phyloP scores from a whole-genome alignment of 2,113 vertebrate species.

The Trinectes maculatus region DNA sequence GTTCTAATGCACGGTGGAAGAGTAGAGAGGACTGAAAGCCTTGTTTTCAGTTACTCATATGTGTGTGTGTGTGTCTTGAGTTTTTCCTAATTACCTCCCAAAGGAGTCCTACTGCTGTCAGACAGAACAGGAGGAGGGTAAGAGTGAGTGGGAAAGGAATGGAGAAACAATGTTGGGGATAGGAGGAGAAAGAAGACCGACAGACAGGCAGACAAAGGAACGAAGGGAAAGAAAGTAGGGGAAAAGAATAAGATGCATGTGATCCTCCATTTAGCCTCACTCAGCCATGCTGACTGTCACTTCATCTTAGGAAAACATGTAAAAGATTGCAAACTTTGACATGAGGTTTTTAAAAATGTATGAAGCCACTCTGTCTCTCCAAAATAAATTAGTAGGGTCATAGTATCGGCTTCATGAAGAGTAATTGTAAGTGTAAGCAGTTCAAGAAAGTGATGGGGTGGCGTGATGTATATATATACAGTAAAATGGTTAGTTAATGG shows the following conservation, averaged over 20 bases:
- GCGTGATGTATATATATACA: background rate
- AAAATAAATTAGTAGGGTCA: slow-evolving; percentile 22
- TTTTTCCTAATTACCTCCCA: slow-evolving; percentile 84
- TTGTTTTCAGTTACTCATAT: slow-evolving; percentile 75
- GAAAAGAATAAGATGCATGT: slow-evolving; percentile 17
- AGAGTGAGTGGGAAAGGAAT: slow-evolving; percentile 41
- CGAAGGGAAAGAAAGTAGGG: slow-evolving; percentile 19
- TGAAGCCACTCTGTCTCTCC: slow-evolving; percentile 17
- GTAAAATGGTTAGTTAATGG: background rate
- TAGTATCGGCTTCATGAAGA: background rate
- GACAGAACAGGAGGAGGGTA: slow-evolving; percentile 53
- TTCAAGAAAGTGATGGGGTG: background rate
- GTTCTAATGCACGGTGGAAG: slow-evolving; percentile 56
- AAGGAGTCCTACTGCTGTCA: slow-evolving; percentile 75
- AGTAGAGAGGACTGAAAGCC: slow-evolving; percentile 60
- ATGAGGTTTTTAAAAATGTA: slow-evolving; percentile 57
- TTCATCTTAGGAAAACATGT: slow-evolving; percentile 42
- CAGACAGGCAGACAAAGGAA: slow-evolving; percentile 17
- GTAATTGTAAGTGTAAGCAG: slow-evolving; percentile 6
- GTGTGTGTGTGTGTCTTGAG: slow-evolving; percentile 65
- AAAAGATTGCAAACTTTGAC: slow-evolving; percentile 26
- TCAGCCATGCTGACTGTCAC: slow-evolving; percentile 49
- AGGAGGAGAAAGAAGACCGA: slow-evolving; percentile 54
- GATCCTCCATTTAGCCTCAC: slow-evolving; percentile 38
- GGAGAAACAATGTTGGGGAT: slow-evolving; percentile 36